phyloP scores from a whole-genome alignment of 1,140 invertebrate species.

The Carposina sasakii region DNA sequence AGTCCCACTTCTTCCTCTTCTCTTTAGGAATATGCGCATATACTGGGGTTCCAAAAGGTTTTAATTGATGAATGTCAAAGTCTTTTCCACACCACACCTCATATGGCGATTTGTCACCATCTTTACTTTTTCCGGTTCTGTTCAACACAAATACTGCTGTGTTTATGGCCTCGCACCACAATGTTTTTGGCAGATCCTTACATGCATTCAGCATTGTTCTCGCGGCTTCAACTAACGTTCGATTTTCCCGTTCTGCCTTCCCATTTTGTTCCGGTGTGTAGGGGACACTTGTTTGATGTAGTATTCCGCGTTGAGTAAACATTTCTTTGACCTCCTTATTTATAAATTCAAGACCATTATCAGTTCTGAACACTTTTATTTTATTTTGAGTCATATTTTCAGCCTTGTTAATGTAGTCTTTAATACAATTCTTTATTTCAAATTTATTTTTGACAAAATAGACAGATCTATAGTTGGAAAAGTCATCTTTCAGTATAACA shows the following conservation, averaged over 20 bases:
- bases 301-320: constrained; percentile 23
- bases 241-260: constrained; percentile 18
- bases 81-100: constrained; percentile 19
- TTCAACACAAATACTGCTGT: constrained; percentile 22
- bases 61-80: constrained; percentile 14
- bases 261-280: constrained; percentile 58
- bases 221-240: constrained; percentile 15
- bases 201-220: constrained; percentile 16
- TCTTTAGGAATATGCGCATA: constrained; percentile 23
- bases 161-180: constrained; percentile 22
- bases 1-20: constrained; percentile 17
- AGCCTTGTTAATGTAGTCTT: constrained; percentile 6
- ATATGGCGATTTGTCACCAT: constrained; percentile 19
- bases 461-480: constrained; percentile 29
- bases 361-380: constrained; percentile 38
- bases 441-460: constrained; percentile 27
- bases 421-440: constrained; percentile 6
- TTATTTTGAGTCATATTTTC: constrained; percentile 34
- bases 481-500: constrained; percentile 23
- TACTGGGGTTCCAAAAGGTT: constrained; percentile 13
- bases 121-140: constrained; percentile 20
- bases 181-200: constrained; percentile 21
- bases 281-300: constrained; percentile 9
- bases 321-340: constrained; percentile 32
- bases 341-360: constrained; percentile 50